phyloP scores from a whole-genome alignment of 2,113 vertebrate species.

The Rhea americana region DNA sequence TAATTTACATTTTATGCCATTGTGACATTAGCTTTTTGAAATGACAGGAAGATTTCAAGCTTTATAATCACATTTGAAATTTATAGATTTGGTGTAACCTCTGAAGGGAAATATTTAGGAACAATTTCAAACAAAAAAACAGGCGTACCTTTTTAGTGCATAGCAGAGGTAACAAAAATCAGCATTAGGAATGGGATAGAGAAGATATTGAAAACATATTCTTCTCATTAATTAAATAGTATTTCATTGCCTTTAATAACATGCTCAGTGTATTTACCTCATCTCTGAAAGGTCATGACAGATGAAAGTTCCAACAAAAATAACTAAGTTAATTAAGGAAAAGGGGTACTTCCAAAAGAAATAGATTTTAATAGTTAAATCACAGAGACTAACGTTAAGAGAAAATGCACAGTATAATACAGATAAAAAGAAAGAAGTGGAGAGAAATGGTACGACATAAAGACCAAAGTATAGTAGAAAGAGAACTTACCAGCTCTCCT shows the following conservation, averaged over 20 bases:
- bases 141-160: not conserved
- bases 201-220: not conserved
- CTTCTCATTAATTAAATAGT: not conserved
- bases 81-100: not conserved
- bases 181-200: not conserved
- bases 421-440: not conserved
- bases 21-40: slow-evolving; percentile 28
- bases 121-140: slow-evolving; percentile 28
- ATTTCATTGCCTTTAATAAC: slow-evolving; percentile 32
- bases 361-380: not conserved
- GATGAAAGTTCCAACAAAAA: not conserved
- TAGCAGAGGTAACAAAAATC: not conserved
- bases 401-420: not conserved
- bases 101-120: slow-evolving; percentile 24
- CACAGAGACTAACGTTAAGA: not conserved
- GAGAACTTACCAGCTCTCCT: not conserved
- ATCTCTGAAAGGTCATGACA: slow-evolving; percentile 4
- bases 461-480: not conserved
- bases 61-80: slow-evolving; percentile 19
- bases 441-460: not conserved
- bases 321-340: slow-evolving; percentile 31
- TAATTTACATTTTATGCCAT: slow-evolving; percentile 33
- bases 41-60: slow-evolving; percentile 11
- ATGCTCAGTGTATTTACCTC: slow-evolving; percentile 14
- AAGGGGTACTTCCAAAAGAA: not conserved